Percentiles rank a stretch among this genome's conserved stretches.
These are phyloP conservation scores for Metacarcinus magister DNA, from an alignment of 2,888 invertebrate species.

Conservation along the genomic window DNA sequence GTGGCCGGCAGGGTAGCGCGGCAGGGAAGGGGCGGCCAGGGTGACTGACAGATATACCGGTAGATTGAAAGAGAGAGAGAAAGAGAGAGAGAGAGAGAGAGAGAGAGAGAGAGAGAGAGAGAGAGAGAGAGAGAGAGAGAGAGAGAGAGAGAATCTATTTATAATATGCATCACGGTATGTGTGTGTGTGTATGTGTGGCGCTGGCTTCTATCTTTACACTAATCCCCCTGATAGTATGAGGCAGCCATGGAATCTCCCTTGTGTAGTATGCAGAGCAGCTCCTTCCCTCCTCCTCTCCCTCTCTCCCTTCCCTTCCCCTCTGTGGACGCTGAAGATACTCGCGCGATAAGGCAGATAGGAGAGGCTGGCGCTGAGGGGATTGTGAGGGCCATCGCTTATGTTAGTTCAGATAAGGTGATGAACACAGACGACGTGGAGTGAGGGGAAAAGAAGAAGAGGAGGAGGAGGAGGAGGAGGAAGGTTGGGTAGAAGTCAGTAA, in stretches of 20 bases:
- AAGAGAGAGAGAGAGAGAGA: slow-evolving; percentile 40
- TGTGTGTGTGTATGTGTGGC: not conserved
- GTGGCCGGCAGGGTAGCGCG: slow-evolving; percentile 5
- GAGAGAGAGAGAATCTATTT: not conserved
- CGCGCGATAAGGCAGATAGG: slow-evolving; percentile 47
- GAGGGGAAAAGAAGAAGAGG: not conserved
- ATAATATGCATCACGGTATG: too few species aligned
- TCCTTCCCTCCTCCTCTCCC: too few species aligned
- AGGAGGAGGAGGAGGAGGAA: not conserved
- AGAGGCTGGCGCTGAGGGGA: not conserved
- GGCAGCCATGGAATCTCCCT: not conserved
- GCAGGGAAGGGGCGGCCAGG: not conserved
- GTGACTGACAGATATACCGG: not conserved
- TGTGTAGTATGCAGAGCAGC: not conserved
- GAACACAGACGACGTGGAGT: not conserved
- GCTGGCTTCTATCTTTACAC: not conserved
- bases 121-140: not conserved
- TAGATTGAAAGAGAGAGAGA: not conserved
- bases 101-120: not conserved
- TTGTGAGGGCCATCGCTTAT: slow-evolving; percentile 43
- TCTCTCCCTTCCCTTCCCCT: not conserved
- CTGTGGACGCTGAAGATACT: not conserved
- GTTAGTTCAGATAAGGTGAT: slow-evolving; percentile 50
- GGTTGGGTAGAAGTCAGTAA: not conserved
- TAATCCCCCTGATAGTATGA: not conserved